phyloP scores from a whole-genome alignment of 2,797 vertebrate genomes.

The Tympanoctomys barrerae region DNA sequence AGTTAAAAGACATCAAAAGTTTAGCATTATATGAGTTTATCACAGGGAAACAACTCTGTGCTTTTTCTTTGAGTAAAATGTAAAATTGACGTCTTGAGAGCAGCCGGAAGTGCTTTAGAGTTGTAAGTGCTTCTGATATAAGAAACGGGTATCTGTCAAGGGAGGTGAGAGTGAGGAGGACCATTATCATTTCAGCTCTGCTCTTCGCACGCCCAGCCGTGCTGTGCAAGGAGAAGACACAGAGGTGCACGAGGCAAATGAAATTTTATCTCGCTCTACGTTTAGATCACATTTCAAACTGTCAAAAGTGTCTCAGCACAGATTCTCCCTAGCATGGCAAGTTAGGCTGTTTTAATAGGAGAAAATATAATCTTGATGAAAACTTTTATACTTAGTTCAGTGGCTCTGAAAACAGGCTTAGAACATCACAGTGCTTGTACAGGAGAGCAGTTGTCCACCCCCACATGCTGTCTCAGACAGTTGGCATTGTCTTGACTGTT shows the following conservation, averaged over 20 bases:
- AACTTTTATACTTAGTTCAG: slow-evolving; percentile 77
- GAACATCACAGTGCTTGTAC: slow-evolving; percentile 55
- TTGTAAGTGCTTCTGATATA: neutral
- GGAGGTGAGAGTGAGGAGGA: neutral
- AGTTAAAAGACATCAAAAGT: slow-evolving; percentile 36
- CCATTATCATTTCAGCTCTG: neutral
- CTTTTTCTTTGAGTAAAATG: slow-evolving; percentile 46
- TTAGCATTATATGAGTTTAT: slow-evolving; percentile 5
- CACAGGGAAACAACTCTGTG: slow-evolving; percentile 4
- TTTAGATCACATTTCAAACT: slow-evolving; percentile 69
- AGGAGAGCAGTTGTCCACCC: slow-evolving; percentile 61
- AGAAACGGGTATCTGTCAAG: neutral
- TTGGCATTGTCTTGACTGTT: slow-evolving; percentile 76
- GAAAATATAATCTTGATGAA: slow-evolving; percentile 70
- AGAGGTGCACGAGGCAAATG: neutral
- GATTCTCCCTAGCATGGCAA: slow-evolving; percentile 54
- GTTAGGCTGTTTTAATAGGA: slow-evolving; percentile 74
- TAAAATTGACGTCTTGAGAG: slow-evolving; percentile 22
- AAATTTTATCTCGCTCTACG: slow-evolving; percentile 36
- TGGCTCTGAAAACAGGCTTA: slow-evolving; percentile 46
- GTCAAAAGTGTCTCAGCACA: neutral
- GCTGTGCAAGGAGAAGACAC: neutral
- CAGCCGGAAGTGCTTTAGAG: neutral
- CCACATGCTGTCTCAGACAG: slow-evolving; percentile 66
- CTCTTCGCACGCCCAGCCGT: neutral